Evolutionary conservation across 2,888 invertebrate genomes (phyloP), one percentile per base, ranked within the genome.

Genomic region (Habrosyne pyritoides): DNA sequence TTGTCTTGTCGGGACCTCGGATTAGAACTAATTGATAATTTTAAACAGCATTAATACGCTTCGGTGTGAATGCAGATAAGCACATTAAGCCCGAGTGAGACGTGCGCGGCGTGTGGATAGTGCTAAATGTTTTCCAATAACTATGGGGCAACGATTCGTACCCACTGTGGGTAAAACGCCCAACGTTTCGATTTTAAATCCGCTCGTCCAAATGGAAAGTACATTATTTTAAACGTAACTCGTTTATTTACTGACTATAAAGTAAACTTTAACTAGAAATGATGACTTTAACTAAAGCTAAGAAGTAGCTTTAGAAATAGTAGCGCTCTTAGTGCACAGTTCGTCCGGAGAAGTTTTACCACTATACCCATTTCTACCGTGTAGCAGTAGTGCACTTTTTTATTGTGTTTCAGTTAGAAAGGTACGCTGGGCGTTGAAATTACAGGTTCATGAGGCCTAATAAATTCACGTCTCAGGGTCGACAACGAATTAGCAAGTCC

Each of bases 61-160:
- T 33, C 60, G 61, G 73, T 79, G 71, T 77, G 53, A 79, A 55
- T 54, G 46, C 53, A 58, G 60, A 52, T 63, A 64, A 64, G 66
- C 60, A 66, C 71, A 77, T 81, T 77, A 79, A 71, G 57, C 53
- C 47, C 57, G 53, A 49, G 67, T 59, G 68, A 65, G 63, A 81
- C 80, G 80, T 79, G 81, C 67, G 61, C 65, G 53, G 79, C 72
- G 66, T 81, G 69, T 63, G 74, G 66, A 81, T 75, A 75, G 72
- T 71, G 73, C 71, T 80, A 79, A 83, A 84, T 84, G 79, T 77
- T 83, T 84, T 77, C 77, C 83, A 65, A 83, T 83, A 82, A 71
- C 74, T 76, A 71, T 69, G 61, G 65, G 60, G 30, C 18, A 5
- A 8, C 50, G 12, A 50, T 18, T 18, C 18, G 26, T 18, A 14